phyloP scores from a whole-genome alignment of 2,797 vertebrate genomes.

The Oreochromis grahami region DNA sequence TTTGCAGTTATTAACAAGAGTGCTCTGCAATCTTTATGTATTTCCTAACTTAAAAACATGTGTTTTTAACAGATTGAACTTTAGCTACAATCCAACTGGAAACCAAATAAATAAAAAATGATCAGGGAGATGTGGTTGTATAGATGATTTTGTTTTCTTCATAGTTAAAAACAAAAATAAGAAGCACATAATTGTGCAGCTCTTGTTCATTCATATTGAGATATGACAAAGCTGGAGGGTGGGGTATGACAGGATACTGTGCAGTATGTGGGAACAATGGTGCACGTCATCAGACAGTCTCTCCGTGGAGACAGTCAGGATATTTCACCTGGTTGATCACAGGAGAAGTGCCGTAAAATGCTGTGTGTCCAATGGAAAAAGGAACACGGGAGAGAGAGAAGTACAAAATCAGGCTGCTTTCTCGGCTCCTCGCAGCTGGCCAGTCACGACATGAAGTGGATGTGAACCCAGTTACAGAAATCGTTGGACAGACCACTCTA shows the following conservation, averaged over 20 bases:
- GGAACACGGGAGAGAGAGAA: neutral
- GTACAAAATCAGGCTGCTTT: neutral
- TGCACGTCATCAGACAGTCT: neutral
- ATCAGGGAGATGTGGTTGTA: neutral
- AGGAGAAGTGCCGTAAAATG: neutral
- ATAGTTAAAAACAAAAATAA: neutral
- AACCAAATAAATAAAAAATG: neutral
- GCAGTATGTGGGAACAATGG: neutral
- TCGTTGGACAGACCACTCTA: neutral
- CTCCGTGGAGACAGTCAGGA: neutral
- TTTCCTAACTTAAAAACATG: rapidly evolving
- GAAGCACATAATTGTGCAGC: neutral
- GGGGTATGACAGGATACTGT: neutral
- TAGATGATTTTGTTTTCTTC: neutral
- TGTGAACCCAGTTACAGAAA: neutral
- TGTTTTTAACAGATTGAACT: neutral
- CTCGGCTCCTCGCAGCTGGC: neutral
- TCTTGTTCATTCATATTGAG: neutral
- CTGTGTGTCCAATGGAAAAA: neutral
- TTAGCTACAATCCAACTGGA: neutral
- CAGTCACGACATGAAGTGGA: neutral
- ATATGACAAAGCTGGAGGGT: neutral
- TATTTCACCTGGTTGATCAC: neutral
- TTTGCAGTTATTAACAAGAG: neutral
- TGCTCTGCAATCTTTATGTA: neutral